Conservation (phyloP, 2,888 invertebrate genomes). For the Eupithecia vulgata region DNA sequence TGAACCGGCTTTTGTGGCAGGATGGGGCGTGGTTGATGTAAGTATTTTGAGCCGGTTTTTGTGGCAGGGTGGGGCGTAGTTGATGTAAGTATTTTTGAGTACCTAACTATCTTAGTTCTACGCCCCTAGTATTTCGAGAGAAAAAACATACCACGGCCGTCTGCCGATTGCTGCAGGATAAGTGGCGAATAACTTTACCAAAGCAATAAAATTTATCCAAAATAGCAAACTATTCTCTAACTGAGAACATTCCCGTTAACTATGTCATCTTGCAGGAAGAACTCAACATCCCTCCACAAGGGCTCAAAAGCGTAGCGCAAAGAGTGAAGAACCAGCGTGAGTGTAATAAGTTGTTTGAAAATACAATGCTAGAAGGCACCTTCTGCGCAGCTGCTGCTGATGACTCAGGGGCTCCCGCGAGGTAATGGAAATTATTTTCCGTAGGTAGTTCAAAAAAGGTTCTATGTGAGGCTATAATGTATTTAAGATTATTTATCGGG, state of each 20-base stretch:
- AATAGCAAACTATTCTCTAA: background rate
- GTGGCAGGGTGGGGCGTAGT: background rate
- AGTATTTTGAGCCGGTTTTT: background rate
- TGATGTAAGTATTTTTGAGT: background rate
- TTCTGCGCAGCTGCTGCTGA: background rate
- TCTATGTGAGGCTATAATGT: no score
- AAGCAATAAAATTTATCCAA: background rate
- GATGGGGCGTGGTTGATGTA: no score
- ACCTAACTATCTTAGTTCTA: no score
- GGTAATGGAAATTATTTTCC: background rate
- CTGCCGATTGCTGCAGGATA: no score
- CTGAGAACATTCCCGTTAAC: background rate
- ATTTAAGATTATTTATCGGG: no score
- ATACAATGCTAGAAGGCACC: background rate
- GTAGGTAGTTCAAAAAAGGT: no score
- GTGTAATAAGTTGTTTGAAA: background rate
- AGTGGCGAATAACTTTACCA: background rate
- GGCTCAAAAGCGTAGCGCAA: background rate
- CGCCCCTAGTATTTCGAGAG: no score
- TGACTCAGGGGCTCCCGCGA: background rate
- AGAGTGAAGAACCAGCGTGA: background rate
- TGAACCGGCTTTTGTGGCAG: no score
- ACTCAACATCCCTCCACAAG: background rate
- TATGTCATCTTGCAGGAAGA: background rate
- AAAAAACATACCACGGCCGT: no score